Conservation (phyloP, 2,113 vertebrate species). For the Nematolebias whitei region DNA sequence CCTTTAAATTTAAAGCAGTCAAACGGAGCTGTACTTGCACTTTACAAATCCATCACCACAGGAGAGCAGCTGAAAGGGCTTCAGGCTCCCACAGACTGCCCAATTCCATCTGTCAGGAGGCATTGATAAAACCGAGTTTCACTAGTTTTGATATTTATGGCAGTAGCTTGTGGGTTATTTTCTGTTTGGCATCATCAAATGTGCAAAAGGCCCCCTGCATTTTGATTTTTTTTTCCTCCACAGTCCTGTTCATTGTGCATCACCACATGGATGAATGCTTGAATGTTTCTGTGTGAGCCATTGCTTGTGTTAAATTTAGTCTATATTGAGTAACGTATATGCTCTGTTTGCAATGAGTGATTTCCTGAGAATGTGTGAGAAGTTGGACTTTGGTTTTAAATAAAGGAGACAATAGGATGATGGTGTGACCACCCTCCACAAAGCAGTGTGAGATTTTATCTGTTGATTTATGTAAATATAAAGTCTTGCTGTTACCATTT, state of each 20-base stretch:
- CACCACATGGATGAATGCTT: slow-evolving; percentile 34
- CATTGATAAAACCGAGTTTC: slow-evolving; percentile 52
- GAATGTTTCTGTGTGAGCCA: slow-evolving; percentile 28
- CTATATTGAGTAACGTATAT: slow-evolving; percentile 33
- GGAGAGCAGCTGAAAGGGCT: slow-evolving; percentile 67
- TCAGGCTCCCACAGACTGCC: slow-evolving; percentile 73
- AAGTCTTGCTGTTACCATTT: slow-evolving; percentile 62
- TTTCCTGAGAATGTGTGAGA: slow-evolving; percentile 2
- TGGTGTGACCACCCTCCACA: slow-evolving; percentile 14
- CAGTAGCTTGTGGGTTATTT: slow-evolving; percentile 20
- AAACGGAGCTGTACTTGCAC: slow-evolving; percentile 70
- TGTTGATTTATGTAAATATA: slow-evolving; percentile 65
- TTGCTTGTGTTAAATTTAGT: slow-evolving; percentile 22
- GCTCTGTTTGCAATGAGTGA: slow-evolving; percentile 17
- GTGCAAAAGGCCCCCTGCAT: slow-evolving; percentile 32
- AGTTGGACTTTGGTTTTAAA: slow-evolving; percentile 14
- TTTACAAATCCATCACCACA: slow-evolving; percentile 61
- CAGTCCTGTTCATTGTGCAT: slow-evolving; percentile 20
- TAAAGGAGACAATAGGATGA: slow-evolving; percentile 6
- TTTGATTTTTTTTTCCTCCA: slow-evolving; percentile 22
- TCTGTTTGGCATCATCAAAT: slow-evolving; percentile 30
- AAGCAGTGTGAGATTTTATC: slow-evolving; percentile 40
- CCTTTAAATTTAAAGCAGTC: slow-evolving; percentile 39
- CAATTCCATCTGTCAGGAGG: slow-evolving; percentile 76
- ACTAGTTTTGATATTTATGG: slow-evolving; percentile 30